Evolutionary conservation across 2,113 vertebrate species (phyloP), one percentile per base, ranked within the genome.

Genomic region (Odocoileus hemionus): DNA sequence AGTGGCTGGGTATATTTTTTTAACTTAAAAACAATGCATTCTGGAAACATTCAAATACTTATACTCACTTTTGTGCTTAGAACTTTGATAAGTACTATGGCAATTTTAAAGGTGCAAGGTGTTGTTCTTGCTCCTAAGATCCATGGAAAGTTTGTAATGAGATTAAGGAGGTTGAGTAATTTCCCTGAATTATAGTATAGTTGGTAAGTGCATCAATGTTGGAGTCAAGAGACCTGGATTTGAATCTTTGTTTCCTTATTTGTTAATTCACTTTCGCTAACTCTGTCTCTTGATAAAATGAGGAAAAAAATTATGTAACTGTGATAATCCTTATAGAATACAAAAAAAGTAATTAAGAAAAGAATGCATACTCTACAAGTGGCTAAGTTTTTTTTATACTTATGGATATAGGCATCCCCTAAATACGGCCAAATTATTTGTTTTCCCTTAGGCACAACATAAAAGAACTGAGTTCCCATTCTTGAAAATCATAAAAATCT

Each of bases 381-480:
- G 52, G 88, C n/a, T 60, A 58, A 70, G 2, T 76, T 86, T 57
- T 57, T 0, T 0, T 28, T 95, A 91, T 74, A 91, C 95, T 91
- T 97, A 95, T 61, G 84, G 94, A 90, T 52, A 97, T 4, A 96
- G 50, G 7, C 52, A 86, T 76, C 7, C 26, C n/a, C 13, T 85
- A 97, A 93, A 89, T 96, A 96, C 67, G 43, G 64, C 12, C 54
- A 96, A 97, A 96, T 86, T 92, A 86, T 96, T 57, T 96, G 54
- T 90, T 19, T 95, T 95, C 14, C 36, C 82, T 79, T 64, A 92
- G 83, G 79, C 39, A 94, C 64, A 92, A 80, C 67, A 61, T 84
- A 94, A 95, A 86, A 88, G n/a, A 96, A 88, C n/a, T 93, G 23
- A 19, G 15, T 33, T 91, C 93, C 25, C 89, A 19, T 84, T 96